Percentiles rank a stretch among this genome's conserved stretches.
These are phyloP conservation scores for Myopa tessellatipennis DNA, from an alignment of 2,888 invertebrate species.

Conservation along the genomic window DNA sequence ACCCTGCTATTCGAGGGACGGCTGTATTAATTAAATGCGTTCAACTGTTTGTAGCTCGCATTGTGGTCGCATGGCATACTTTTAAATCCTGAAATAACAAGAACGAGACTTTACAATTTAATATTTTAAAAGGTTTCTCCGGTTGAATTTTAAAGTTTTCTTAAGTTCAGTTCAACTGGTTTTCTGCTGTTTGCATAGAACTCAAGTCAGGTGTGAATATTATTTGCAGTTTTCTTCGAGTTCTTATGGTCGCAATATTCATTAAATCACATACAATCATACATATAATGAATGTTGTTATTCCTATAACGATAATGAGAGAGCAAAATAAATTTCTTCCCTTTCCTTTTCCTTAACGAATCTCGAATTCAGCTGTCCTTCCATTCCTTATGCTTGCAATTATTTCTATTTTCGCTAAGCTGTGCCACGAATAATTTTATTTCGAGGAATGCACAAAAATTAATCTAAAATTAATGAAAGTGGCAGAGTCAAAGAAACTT, in stretches of 20 bases:
- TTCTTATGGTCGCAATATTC: neutral
- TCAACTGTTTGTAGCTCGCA: no score
- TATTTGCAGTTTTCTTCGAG: constrained; percentile 16
- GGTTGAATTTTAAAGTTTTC: no score
- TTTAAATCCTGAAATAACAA: no score
- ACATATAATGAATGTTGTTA: neutral
- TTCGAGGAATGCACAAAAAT: neutral
- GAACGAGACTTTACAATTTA: no score
- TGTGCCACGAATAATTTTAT: neutral
- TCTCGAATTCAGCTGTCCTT: no score
- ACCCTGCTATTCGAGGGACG: no score
- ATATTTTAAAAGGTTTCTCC: no score
- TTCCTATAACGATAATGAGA: constrained; percentile 41
- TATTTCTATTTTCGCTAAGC: constrained; percentile 16
- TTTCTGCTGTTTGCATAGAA: constrained; percentile 2
- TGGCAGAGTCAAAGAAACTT: constrained; percentile 1
- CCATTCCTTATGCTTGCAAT: constrained; percentile 18
- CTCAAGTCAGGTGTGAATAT: constrained; percentile 36
- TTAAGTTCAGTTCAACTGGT: neutral
- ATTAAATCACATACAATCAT: no score
- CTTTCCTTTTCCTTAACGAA: no score
- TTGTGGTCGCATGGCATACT: no score
- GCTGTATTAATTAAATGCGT: no score
- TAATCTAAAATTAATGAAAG: constrained; percentile 6
- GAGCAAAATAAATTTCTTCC: constrained; percentile 23